Evolutionary conservation across 2,888 invertebrate genomes (phyloP), one percentile per base, ranked within the genome.

Genomic region (Tryphoninae sp.): DNA sequence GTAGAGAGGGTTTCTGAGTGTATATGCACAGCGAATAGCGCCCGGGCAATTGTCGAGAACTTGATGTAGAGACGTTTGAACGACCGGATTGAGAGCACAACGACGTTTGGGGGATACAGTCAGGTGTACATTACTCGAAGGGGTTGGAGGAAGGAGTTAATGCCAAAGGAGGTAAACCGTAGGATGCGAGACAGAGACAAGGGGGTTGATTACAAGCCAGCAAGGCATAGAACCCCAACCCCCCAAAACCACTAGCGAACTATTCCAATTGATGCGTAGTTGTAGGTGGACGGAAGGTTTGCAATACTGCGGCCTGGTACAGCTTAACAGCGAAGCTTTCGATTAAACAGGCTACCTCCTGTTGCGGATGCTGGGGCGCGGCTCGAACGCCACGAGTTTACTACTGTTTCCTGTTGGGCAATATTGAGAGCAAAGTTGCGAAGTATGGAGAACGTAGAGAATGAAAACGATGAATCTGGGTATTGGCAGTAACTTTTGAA

Each of bases 191-290:
- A 62, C 62, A 40, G 58, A 64, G 42, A 49, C 72, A 33, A 68
- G 23, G 71, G 4, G 55, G 72, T 68, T 82, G 72, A 82, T 82
- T 79, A 79, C 76, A 82, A 76, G 68, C 72, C 67, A 72, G 55
- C 55, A 19, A 62, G 67, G 33, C 49, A 33, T 55, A 45, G 22
- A 78, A 78, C 65, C 68, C 68, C 72, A 45, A 72, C 75, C 33
- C 33, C 26, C 33, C 64, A 67, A 82, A 84, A 80, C 82, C 78
- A 64, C 78, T 61, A 62, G 69, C 82, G 51, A 84, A 82, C 84
- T 80, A 79, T 82, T 82, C 82, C 76, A 78, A 84, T 84, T 79
- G 59, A 72, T 79, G 82, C 69, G 76, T 77, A 67, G 49, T 68
- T n/a, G 33, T 9, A 9, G 53, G 62, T 40, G 19, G 58, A 42